Conservation (phyloP, 1,140 invertebrate species). For the Euwallacea fornicatus region DNA sequence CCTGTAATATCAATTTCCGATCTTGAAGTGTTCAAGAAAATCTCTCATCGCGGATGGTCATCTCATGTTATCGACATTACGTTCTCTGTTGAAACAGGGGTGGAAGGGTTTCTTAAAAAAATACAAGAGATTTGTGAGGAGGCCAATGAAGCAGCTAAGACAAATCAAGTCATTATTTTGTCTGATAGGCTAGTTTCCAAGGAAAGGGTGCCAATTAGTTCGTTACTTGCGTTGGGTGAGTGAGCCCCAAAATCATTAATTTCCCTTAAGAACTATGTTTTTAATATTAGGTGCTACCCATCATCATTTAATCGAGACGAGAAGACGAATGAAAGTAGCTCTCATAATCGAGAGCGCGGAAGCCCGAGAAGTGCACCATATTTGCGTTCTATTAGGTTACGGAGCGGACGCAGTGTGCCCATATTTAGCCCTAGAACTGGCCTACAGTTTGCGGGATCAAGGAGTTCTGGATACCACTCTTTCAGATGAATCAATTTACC, state of each 20-base stretch:
- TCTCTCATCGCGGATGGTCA: conserved; percentile 88
- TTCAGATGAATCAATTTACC: conserved; percentile 83
- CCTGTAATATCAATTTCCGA: conserved; percentile 93
- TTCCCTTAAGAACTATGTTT: background rate
- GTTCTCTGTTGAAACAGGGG: conserved; percentile 73
- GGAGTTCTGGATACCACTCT: conserved; percentile 74
- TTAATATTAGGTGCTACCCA: conserved; percentile 75
- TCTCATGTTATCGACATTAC: conserved; percentile 90
- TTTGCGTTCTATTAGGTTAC: conserved; percentile 94
- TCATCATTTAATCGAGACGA: conserved; percentile 92
- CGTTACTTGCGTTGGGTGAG: conserved; percentile 78
- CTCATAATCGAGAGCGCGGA: conserved; percentile 92
- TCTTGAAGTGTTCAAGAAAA: conserved; percentile 83
- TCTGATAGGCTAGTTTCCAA: conserved; percentile 76
- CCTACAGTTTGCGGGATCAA: conserved; percentile 78
- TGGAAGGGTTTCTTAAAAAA: conserved; percentile 73
- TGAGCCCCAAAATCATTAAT: background rate
- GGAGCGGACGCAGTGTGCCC: conserved; percentile 98
- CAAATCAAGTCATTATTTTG: conserved; percentile 86
- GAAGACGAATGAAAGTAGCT: conserved; percentile 95
- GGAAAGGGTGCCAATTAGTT: conserved; percentile 76
- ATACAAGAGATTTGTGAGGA: conserved; percentile 80
- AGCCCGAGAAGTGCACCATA: conserved; percentile 94
- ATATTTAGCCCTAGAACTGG: conserved; percentile 94
- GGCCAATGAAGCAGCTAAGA: conserved; percentile 79